Evolutionary conservation across 2,888 invertebrate species (phyloP).

Genomic region (Synergus gifuensis): DNA sequence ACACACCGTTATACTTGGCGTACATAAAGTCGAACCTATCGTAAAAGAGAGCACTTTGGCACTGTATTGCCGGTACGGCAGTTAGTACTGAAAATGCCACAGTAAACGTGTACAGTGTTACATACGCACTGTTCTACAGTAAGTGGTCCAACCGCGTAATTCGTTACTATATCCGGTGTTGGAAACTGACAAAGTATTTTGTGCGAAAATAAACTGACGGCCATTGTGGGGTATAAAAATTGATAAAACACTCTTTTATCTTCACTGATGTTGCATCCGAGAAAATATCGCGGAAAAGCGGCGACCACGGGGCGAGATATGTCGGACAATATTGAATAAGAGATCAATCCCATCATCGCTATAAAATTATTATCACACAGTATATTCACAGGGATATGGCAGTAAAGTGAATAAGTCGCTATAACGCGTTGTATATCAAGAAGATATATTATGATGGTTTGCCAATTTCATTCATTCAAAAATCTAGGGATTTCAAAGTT

Average conservation of each 20-base stretch:
- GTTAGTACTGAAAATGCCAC: slow-evolving; percentile 11
- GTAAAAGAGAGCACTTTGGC: slow-evolving; percentile 19
- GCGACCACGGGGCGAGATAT: slow-evolving; percentile 8
- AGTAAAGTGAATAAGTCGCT: slow-evolving; percentile 3
- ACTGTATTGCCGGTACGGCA: neutral
- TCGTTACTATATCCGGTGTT: neutral
- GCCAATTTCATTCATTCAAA: no score
- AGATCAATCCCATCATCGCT: slow-evolving; percentile 33
- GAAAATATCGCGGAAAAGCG: slow-evolving; percentile 36
- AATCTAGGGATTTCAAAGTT: no score
- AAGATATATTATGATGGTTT: no score
- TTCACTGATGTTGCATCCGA: slow-evolving; percentile 14
- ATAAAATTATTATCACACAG: slow-evolving; percentile 32
- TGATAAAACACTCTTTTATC: slow-evolving; percentile 37
- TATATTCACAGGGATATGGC: neutral
- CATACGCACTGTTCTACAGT: neutral
- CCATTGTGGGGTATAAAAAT: slow-evolving; percentile 31
- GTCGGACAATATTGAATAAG: slow-evolving; percentile 30
- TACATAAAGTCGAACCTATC: slow-evolving; percentile 30
- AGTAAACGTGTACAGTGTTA: neutral
- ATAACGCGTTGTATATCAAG: neutral
- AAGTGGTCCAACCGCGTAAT: neutral
- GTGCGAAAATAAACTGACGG: slow-evolving; percentile 30
- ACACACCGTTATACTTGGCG: neutral
- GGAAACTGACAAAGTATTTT: slow-evolving; percentile 29